phyloP scores from a whole-genome alignment of 2,797 vertebrate genomes.

The Pteropus rufus region DNA sequence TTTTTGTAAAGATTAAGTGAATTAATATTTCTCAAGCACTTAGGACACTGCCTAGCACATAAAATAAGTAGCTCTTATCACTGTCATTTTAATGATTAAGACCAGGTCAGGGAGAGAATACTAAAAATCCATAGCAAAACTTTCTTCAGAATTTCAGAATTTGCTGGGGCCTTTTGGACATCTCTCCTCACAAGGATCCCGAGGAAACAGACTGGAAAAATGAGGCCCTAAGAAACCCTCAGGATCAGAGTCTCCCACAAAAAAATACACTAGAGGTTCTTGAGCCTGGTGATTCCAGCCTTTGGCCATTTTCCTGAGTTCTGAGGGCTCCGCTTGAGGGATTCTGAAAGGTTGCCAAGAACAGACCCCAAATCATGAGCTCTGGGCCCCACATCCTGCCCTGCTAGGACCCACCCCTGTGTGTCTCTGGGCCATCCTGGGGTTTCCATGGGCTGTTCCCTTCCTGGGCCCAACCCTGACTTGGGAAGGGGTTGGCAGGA shows the following conservation, averaged over 20 bases:
- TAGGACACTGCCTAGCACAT: not conserved
- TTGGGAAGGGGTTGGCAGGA: not conserved
- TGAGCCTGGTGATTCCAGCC: not conserved
- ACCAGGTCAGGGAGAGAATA: conserved; percentile 6
- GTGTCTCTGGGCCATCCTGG: not conserved
- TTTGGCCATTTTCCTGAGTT: not conserved
- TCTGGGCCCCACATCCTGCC: not conserved
- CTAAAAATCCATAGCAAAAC: not conserved
- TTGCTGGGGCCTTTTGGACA: conserved; percentile 19
- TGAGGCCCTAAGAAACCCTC: not conserved
- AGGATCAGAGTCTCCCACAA: not conserved
- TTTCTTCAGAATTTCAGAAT: conserved; percentile 44
- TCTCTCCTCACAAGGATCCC: not conserved
- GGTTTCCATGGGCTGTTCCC: not conserved
- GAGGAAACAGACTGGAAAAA: not conserved
- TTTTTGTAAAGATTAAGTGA: not conserved
- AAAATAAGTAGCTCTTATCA: not conserved
- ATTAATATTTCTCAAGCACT: conserved; percentile 4
- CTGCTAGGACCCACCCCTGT: not conserved
- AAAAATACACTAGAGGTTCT: not conserved
- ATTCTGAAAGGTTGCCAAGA: not conserved
- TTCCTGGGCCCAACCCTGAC: not conserved
- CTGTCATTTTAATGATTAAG: conserved; percentile 26
- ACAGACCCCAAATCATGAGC: not conserved
- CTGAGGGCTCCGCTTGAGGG: not conserved